Evolutionary conservation across 2,888 invertebrate genomes (phyloP).

Genomic region (Lingula anatina): DNA sequence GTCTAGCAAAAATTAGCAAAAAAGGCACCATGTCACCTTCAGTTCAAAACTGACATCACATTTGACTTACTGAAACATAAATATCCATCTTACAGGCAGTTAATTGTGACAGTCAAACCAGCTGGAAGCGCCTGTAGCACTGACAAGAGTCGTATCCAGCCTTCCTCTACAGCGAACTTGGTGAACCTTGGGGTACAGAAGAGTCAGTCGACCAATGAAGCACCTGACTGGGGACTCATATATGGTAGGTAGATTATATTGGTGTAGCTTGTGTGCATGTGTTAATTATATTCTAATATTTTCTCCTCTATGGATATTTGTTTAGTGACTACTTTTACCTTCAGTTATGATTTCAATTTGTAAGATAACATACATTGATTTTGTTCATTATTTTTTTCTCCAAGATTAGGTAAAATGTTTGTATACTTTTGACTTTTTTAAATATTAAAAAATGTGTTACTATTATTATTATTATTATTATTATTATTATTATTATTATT

Average conservation of each 20-base stretch:
- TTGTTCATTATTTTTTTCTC: no score
- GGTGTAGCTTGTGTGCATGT: neutral
- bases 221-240: constrained; percentile 47
- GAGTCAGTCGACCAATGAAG: constrained; percentile 26
- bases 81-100: no score
- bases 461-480: no score
- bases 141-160: constrained; percentile 22
- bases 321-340: no score
- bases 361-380: no score
- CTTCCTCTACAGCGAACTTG: constrained; percentile 34
- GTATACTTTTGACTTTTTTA: neutral
- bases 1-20: neutral
- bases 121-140: constrained; percentile 31
- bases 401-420: neutral
- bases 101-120: constrained; percentile 37
- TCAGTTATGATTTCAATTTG: no score
- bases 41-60: no score
- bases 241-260: constrained; percentile 19
- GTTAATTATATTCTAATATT: no score
- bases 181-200: constrained; percentile 30
- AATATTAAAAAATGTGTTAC: no score
- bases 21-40: neutral
- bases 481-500: no score
- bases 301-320: no score
- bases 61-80: no score